Evolutionary conservation across 1,140 invertebrate species (phyloP).

Genomic region (Proales similis): DNA sequence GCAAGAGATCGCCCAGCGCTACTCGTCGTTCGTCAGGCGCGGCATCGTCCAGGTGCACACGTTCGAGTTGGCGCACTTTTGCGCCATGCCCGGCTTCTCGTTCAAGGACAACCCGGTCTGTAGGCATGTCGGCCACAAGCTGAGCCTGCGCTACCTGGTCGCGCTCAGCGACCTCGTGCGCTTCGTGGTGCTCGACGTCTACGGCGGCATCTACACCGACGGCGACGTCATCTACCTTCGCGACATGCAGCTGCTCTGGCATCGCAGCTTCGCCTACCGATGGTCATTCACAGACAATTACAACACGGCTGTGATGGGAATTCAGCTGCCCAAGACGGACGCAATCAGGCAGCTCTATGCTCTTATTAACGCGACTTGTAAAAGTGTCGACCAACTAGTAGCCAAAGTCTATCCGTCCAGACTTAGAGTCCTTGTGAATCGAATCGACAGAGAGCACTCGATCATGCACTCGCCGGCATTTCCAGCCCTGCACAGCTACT

Average conservation of each 20-base stretch:
- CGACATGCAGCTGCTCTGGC: constrained; percentile 4
- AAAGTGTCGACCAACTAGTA: too few species aligned
- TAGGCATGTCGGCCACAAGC: not conserved
- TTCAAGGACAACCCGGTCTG: constrained; percentile 14
- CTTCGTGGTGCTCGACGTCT: constrained; percentile 10
- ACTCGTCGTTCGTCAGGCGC: not conserved
- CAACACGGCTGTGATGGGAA: constrained; percentile 26
- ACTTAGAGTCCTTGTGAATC: too few species aligned
- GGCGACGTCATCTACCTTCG: constrained; percentile 27
- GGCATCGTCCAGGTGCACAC: not conserved
- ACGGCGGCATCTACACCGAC: constrained; percentile 24
- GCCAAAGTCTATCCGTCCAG: too few species aligned
- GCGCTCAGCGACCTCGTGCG: constrained; percentile 19
- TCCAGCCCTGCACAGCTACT: constrained; percentile 10
- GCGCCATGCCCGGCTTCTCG: not conserved
- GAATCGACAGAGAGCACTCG: too few species aligned
- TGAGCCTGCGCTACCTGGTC: not conserved
- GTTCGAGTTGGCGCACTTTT: not conserved
- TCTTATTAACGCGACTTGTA: too few species aligned
- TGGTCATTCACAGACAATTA: constrained; percentile 16
- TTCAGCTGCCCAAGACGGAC: too few species aligned
- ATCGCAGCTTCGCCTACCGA: constrained; percentile 21
- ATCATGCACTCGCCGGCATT: too few species aligned
- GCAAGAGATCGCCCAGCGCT: not conserved
- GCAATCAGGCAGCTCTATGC: too few species aligned